Evolutionary conservation across 2,797 vertebrate genomes (phyloP), one percentile per base, ranked within the genome.

Genomic region (Alectoris magna): DNA sequence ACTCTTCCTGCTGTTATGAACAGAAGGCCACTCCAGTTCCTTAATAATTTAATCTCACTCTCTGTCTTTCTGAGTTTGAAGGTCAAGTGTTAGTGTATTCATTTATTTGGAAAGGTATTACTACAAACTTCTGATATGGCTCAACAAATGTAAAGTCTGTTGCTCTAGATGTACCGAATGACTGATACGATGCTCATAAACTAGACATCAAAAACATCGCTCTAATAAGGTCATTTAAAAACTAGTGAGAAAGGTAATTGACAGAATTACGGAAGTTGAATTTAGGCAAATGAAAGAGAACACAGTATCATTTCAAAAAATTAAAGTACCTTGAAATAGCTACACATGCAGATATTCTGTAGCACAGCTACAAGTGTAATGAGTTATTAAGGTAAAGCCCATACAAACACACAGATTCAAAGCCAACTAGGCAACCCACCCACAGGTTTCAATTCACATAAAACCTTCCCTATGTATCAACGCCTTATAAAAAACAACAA

Each of bases 41-140:
- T 92, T 87, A 88, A 92, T 87, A 95, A 96, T 96, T 94, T 94
- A 93, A 95, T 91, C 64, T 84, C 78, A 39, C 86, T 38, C 31
- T 91, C 29, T 90, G 71, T 79, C 78, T 68, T 67, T 70, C 72
- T 60, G 24, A 72, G 56, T 69, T 88, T 94, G 70, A 94, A 97
- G 92, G 71, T 93, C 94, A 96, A 76, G 58, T 59, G n/a, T 71
- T 87, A 76, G 81, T 31, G 51, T 53, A 84, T 69, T 92, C 81
- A 78, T 92, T 92, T 94, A 82, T 86, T 69, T 91, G 55, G 58
- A 71, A 94, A 93, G 24, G 34, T 71, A 62, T 26, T 26, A 31
- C 19, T 60, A 62, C 0, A 1, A 64, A 58, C 43, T 93, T 80
- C 66, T 83, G 36, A 67, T n/a, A 74, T 24, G 58, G 24, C 15